Base-by-base conservation (phyloP, 2,888 invertebrate species). In the Chydorus sphaericus region DNA sequence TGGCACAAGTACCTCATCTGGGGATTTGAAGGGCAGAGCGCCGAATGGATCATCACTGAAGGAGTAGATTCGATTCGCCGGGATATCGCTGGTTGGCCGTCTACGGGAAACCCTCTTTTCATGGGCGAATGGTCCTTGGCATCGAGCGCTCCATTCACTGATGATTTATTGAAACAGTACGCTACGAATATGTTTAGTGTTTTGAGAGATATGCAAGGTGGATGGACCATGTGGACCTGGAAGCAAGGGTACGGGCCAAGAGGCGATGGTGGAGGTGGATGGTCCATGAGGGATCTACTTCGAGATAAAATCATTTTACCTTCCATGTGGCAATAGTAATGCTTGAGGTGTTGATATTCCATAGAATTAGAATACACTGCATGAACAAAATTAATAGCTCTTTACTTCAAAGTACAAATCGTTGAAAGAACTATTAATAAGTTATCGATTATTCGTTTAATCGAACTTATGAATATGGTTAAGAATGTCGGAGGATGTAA, bases 201-300 rank as follows among this genome's bases (percentile, higher is more conserved):
- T 3, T 20, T 39, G 39, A 20, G 20, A n/a, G 39, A 16, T n/a
- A 39, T 39, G 39, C 16, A 39, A n/a, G 39, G 39, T 39, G 39
- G 39, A 4, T 39, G 39, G 39, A 39, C 39, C 39, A 39, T 39
- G 39, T 39, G 39, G 39, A 39, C 39, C 39, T 39, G 39, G 39
- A 39, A 39, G 39, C 39, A 39, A 20, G 6, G 39, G 3, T 5
- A 8, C 3, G n/a, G n/a, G n/a, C n/a, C n/a, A n/a, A n/a, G n/a
- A n/a, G n/a, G n/a, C n/a, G 39, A 39, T 20, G 39, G 39, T 20
- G 18, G 20, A n/a, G 39, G 39, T 2, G 39, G 39, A 3, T 39
- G 39, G 39, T 20, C 18, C 2, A 39, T 39, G 39, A 39, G 20
- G 39, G 39, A 39, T 16, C 20, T 39, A 20, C 16, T 39, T 2